Percentiles rank a stretch among this genome's conserved stretches.
Conservation (phyloP, 2,888 invertebrate genomes). For the Eilema griseolum region DNA sequence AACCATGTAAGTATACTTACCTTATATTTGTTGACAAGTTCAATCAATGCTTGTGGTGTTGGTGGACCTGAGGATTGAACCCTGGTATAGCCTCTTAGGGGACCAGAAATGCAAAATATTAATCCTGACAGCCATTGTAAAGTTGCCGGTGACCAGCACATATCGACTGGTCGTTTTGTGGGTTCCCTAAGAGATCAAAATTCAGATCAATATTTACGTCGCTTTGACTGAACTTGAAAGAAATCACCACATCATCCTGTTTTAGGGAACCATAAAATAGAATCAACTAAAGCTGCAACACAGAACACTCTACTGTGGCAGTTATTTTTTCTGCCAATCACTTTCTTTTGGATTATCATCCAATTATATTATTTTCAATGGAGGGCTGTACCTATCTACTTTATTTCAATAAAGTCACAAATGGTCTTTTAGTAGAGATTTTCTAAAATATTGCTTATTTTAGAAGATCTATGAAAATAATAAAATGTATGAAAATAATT, state of each 20-base stretch:
- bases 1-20: constrained; percentile 37
- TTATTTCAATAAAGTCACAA: background rate
- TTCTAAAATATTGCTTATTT: too few species aligned
- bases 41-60: constrained; percentile 54
- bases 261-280: background rate
- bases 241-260: background rate
- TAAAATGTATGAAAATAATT: constrained; percentile 28
- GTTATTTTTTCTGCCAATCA: background rate
- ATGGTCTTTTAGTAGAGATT: background rate
- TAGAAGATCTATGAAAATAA: too few species aligned
- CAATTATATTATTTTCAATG: background rate
- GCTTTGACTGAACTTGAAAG: background rate
- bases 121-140: constrained; percentile 67
- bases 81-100: constrained; percentile 56
- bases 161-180: background rate
- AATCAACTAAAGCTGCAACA: background rate
- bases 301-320: background rate
- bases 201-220: background rate
- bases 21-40: constrained; percentile 63
- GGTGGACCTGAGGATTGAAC: constrained; percentile 59
- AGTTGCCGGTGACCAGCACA: constrained; percentile 55
- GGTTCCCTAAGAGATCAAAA: background rate
- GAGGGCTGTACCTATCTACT: too few species aligned
- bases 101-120: constrained; percentile 56
- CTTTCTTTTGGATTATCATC: background rate